Base-by-base conservation (phyloP, 2,888 invertebrate species). In the Mayetiola destructor region DNA sequence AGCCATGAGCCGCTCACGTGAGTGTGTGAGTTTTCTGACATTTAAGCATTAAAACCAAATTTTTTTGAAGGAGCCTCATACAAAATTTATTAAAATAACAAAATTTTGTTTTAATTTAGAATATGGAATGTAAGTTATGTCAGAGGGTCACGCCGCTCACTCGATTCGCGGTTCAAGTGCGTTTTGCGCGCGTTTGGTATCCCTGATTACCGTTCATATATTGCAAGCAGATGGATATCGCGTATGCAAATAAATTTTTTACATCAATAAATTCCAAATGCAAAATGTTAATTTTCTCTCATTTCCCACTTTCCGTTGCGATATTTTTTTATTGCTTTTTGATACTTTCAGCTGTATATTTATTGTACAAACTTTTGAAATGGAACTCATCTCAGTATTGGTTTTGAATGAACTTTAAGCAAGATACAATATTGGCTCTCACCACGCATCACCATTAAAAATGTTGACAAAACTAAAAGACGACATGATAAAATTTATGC, bases 401-500 rank as follows among this genome's bases (percentile, higher is more conserved):
- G 3, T 12, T 36, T 12, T 36, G 36, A n/a, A 9, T 39, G 39
- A 18, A 9, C 2, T 40, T 40, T 40, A n/a, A n/a, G n/a, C n/a
- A n/a, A n/a, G n/a, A n/a, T n/a, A n/a, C n/a, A n/a, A n/a, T 20
- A 2, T 40, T 40, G 10, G 3, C 14, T 21, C 23, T 3, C 21
- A 2, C 10, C 3, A 10, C 21, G 8, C 21, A 20, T 40, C 20
- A 14, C 21, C 20, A 10, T 3, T 27, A 14, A 23, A 23, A 21
- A 3, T 21, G 27, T 27, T 48, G 48, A 48, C 48, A 48, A 48
- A 48, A 48, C 27, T 27, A 48, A 48, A 48, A 48, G 27, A 48
- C n/a, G 48, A n/a, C 27, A 16, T n/a, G n/a, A 27, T 48, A 48
- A 48, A 48, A 48, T 48, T 48, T 48, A 48, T 48, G 48, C 48